phyloP scores from a whole-genome alignment of 2,797 vertebrate species.

The Botia kubotai region DNA sequence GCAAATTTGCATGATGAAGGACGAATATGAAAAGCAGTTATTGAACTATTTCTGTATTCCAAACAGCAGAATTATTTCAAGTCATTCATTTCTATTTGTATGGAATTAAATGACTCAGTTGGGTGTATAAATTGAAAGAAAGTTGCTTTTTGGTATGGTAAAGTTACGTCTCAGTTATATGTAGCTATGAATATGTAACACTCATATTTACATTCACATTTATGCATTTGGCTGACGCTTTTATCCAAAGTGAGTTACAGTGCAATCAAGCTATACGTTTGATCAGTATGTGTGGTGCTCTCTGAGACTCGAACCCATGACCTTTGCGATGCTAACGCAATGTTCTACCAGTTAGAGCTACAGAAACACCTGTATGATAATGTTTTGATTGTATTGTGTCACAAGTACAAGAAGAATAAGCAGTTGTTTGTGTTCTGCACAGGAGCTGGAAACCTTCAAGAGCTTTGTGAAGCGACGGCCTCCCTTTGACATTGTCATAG shows the following conservation, averaged over 20 bases:
- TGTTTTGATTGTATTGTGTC: neutral
- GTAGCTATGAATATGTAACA: neutral
- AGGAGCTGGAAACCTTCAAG: constrained; percentile 86
- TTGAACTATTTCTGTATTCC: neutral
- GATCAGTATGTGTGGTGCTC: too few species aligned
- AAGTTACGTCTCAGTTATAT: too few species aligned
- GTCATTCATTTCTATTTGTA: neutral
- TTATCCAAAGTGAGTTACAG: too few species aligned
- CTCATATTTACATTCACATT: too few species aligned
- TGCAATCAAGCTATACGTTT: too few species aligned
- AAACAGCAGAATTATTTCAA: neutral
- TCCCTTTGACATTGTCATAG: constrained; percentile 90
- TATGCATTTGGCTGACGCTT: too few species aligned
- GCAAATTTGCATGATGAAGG: neutral
- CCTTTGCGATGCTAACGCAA: too few species aligned
- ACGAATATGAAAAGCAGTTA: neutral
- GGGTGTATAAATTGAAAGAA: neutral
- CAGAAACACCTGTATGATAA: neutral
- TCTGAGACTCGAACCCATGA: too few species aligned
- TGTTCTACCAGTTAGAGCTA: too few species aligned
- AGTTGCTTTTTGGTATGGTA: neutral
- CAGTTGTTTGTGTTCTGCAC: constrained; percentile 32
- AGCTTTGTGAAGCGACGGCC: constrained; percentile 81
- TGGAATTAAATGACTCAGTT: neutral
- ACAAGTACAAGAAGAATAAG: constrained; percentile 40